Conservation (phyloP, 2,113 vertebrate species). For the Coracopsis vasa region DNA sequence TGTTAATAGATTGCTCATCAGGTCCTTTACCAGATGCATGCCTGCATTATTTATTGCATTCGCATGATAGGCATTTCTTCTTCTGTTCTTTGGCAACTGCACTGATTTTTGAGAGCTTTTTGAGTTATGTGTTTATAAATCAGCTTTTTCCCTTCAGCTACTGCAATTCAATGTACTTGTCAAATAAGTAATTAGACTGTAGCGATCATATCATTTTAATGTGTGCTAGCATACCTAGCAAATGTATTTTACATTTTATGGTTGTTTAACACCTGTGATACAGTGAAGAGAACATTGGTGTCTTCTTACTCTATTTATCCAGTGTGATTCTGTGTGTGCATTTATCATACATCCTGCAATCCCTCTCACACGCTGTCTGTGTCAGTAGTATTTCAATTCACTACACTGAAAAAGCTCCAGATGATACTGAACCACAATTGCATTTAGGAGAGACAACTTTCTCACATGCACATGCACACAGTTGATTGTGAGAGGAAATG, state of each 20-base stretch:
- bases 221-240: not conserved
- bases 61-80: not conserved
- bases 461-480: fast-evolving
- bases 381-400: not conserved
- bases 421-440: not conserved
- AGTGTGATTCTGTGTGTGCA: not conserved
- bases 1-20: not conserved
- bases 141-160: not conserved
- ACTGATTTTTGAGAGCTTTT: not conserved
- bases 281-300: not conserved
- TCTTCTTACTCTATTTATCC: not conserved
- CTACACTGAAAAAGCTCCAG: not conserved
- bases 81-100: not conserved
- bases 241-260: not conserved
- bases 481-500: not conserved
- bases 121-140: not conserved
- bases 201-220: not conserved
- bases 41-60: not conserved
- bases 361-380: not conserved
- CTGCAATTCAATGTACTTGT: not conserved
- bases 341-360: not conserved
- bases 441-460: not conserved
- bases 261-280: not conserved
- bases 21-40: not conserved
- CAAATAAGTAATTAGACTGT: not conserved